Evolutionary conservation across 2,888 invertebrate species (phyloP).

Genomic region (Oasisia sp.): DNA sequence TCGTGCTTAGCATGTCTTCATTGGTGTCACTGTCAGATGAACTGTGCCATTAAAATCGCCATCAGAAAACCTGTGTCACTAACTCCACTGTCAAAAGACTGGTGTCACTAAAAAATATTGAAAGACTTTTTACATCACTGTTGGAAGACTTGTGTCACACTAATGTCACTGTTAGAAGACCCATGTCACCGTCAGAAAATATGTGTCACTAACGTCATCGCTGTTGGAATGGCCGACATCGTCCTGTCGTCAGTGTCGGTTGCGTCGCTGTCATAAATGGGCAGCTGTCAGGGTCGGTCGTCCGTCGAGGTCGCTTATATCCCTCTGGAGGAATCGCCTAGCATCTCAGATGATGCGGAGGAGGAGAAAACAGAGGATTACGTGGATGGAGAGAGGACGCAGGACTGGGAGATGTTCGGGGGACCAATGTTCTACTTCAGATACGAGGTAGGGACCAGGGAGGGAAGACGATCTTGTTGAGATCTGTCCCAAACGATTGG

Average conservation of each 20-base stretch:
- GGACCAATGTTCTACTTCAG: background rate
- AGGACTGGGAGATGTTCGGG: background rate
- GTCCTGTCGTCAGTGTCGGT: background rate
- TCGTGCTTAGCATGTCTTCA: background rate
- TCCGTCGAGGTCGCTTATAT: background rate
- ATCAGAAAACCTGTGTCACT: no score
- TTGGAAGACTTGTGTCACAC: no score
- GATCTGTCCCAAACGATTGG: no score
- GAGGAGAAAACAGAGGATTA: background rate
- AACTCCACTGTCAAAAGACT: no score
- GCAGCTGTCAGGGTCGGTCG: conserved; percentile 17
- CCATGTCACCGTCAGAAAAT: background rate
- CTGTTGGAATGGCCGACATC: background rate
- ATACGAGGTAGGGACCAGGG: background rate
- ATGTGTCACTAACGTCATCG: background rate
- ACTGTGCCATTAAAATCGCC: no score
- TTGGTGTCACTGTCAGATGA: background rate
- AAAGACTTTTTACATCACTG: no score
- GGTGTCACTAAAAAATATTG: no score
- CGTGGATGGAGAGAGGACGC: background rate
- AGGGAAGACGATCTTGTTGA: no score
- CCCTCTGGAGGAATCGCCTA: background rate
- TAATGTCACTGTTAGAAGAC: no score
- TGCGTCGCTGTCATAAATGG: background rate
- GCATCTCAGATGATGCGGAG: background rate